Conservation (phyloP, 2,888 invertebrate species). For the Noctuana brunneofusca region DNA sequence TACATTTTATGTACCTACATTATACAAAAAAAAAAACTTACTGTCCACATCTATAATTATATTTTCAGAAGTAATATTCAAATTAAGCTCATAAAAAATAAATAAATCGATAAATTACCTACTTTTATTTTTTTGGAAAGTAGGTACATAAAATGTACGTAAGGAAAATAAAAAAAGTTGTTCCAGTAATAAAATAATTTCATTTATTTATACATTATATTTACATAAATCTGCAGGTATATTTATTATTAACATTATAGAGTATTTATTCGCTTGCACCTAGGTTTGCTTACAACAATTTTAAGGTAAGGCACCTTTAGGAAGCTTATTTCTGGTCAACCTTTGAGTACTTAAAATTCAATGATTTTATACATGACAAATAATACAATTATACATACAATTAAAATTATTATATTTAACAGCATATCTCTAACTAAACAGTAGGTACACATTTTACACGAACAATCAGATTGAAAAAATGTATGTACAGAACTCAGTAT, state of each 20-base stretch:
- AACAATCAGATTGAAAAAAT: slow-evolving; percentile 49
- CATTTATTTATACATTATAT: slow-evolving; percentile 72
- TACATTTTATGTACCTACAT: no score
- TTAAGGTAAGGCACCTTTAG: slow-evolving; percentile 72
- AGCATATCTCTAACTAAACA: slow-evolving; percentile 30
- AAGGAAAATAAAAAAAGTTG: slow-evolving; percentile 43
- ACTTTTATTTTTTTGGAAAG: no score
- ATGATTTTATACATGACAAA: slow-evolving; percentile 31
- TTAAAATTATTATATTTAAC: slow-evolving; percentile 21
- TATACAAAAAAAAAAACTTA: no score
- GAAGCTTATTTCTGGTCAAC: slow-evolving; percentile 59
- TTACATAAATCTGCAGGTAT: slow-evolving; percentile 71
- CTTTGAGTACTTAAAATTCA: slow-evolving; percentile 39
- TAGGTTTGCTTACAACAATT: slow-evolving; percentile 53
- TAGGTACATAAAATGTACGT: no score
- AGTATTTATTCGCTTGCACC: slow-evolving; percentile 76
- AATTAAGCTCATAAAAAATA: no score
- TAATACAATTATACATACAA: slow-evolving; percentile 30
- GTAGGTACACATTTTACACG: slow-evolving; percentile 13
- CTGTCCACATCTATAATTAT: no score
- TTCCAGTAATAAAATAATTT: slow-evolving; percentile 79
- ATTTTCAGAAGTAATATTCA: no score
- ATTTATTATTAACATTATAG: slow-evolving; percentile 63
- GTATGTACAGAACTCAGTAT: slow-evolving; percentile 31
- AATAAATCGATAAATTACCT: no score